Evolutionary conservation across 2,888 invertebrate genomes (phyloP).

Genomic region (Alloplasta piceator): DNA sequence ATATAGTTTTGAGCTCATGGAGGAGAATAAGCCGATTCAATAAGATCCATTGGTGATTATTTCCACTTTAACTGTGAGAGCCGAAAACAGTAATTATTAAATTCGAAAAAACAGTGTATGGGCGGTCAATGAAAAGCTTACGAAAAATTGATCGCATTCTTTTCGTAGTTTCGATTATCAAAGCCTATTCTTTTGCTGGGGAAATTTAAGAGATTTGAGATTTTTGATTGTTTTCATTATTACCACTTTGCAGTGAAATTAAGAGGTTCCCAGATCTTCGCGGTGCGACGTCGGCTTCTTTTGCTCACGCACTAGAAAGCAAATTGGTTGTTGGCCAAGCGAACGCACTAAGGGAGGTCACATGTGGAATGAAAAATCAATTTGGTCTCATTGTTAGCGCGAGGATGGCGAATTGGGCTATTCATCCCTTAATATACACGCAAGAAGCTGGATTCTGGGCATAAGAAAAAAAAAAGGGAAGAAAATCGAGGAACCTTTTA

Average conservation of each 20-base stretch:
- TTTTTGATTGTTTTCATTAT: background rate
- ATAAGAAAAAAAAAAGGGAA: background rate
- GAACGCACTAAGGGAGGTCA: conserved; percentile 21
- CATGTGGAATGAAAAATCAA: conserved; percentile 62
- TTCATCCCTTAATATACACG: conserved; percentile 49
- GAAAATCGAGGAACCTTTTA: conserved; percentile 1
- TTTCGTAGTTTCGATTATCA: background rate
- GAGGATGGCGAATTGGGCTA: conserved; percentile 56
- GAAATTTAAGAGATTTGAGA: background rate
- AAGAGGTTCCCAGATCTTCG: background rate
- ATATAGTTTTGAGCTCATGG: no score
- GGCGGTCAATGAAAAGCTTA: no score
- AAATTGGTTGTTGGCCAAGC: background rate
- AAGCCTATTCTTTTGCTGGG: background rate
- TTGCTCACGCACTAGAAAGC: conserved; percentile 20
- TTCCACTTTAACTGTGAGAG: no score
- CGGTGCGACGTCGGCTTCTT: conserved; percentile 7
- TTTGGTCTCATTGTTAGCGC: conserved; percentile 58
- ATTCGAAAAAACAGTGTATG: no score
- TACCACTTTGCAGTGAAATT: background rate
- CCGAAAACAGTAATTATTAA: no score
- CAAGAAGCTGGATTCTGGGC: background rate
- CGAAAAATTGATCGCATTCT: no score
- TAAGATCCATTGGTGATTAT: no score
- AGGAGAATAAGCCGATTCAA: no score